Percentiles rank a stretch among this genome's conserved stretches.
Conservation (phyloP, 2,888 invertebrate genomes). For the Tineola bisselliella region DNA sequence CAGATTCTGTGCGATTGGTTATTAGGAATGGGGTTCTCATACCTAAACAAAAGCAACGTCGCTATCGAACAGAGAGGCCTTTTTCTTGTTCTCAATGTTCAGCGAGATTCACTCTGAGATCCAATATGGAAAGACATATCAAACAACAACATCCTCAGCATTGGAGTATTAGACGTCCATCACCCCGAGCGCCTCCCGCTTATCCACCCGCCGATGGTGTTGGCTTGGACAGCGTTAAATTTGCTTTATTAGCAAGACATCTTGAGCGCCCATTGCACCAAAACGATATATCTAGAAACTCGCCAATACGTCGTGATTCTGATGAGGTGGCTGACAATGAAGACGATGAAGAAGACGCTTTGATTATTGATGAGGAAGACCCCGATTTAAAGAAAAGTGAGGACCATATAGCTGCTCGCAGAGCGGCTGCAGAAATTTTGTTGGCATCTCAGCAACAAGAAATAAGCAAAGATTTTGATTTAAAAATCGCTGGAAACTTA, state of each 20-base stretch:
- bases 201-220: constrained; percentile 41
- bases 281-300: constrained; percentile 31
- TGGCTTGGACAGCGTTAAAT: constrained; percentile 67
- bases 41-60: constrained; percentile 90
- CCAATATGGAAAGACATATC: constrained; percentile 94
- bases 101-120: constrained; percentile 88
- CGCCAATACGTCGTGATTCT: constrained; percentile 50
- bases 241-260: constrained; percentile 81
- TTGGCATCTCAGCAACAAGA: constrained; percentile 61
- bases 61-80: constrained; percentile 89
- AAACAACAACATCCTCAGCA: constrained; percentile 93
- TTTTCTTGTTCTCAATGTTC: constrained; percentile 92
- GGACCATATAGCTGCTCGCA: constrained; percentile 58
- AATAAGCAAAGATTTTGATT: constrained; percentile 57
- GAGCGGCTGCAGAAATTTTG: constrained; percentile 68
- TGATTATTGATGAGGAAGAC: constrained; percentile 75
- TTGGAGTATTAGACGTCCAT: constrained; percentile 81
- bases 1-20: constrained; percentile 85
- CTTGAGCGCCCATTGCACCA: constrained; percentile 69
- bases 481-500: constrained; percentile 66
- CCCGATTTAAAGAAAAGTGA: constrained; percentile 34
- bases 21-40: constrained; percentile 90
- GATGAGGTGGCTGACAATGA: constrained; percentile 71
- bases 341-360: constrained; percentile 73
- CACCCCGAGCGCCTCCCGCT: constrained; percentile 52